phyloP scores from a whole-genome alignment of 2,888 invertebrate species.

The Andrena praecox region DNA sequence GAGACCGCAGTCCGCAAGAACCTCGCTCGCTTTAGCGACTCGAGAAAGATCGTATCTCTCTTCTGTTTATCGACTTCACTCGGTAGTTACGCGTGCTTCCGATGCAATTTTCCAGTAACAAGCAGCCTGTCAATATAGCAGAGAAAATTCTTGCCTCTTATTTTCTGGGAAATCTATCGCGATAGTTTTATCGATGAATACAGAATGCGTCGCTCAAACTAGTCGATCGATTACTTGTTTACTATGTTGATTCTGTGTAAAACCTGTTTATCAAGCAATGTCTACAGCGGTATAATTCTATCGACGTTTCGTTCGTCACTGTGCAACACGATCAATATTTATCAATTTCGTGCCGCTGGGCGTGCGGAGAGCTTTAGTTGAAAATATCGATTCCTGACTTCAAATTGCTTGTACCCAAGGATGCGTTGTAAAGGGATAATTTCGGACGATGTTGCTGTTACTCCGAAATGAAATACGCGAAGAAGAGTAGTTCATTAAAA shows the following conservation, averaged over 20 bases:
- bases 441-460: background rate
- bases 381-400: no score
- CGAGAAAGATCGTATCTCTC: slow-evolving; percentile 73
- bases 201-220: slow-evolving; percentile 7
- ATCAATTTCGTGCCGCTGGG: no score
- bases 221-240: slow-evolving; percentile 60
- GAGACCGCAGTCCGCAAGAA: slow-evolving; percentile 65
- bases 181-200: slow-evolving; percentile 23
- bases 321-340: no score
- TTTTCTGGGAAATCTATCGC: slow-evolving; percentile 32
- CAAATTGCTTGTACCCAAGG: background rate
- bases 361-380: no score
- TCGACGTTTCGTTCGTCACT: no score
- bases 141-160: slow-evolving; percentile 47
- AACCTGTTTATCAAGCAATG: no score
- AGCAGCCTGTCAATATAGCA: slow-evolving; percentile 39
- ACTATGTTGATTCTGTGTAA: no score
- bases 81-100: slow-evolving; percentile 69
- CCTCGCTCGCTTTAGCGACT: slow-evolving; percentile 63
- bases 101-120: slow-evolving; percentile 65
- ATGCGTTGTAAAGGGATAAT: background rate
- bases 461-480: slow-evolving; percentile 10
- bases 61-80: slow-evolving; percentile 76
- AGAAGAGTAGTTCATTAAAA: slow-evolving; percentile 61
- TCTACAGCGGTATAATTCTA: no score